Conservation (phyloP, 2,888 invertebrate species). For the Trimorus sp. region DNA sequence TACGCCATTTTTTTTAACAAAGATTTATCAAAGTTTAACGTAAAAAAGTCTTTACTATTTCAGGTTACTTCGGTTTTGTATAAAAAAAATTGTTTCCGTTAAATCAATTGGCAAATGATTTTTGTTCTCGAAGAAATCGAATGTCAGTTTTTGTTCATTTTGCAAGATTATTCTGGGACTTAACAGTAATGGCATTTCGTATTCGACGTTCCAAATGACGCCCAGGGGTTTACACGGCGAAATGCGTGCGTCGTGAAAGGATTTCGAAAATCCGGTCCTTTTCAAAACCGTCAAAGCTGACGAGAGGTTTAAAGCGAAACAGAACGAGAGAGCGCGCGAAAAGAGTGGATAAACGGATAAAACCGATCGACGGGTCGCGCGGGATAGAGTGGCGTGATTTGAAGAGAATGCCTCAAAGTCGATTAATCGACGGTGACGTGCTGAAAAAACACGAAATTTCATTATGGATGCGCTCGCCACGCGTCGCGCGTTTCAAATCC, state of each 20-base stretch:
- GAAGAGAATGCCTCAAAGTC: slow-evolving; percentile 71
- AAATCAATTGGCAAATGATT: slow-evolving; percentile 39
- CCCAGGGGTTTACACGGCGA: slow-evolving; percentile 67
- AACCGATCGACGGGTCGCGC: slow-evolving; percentile 58
- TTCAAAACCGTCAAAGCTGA: slow-evolving; percentile 64
- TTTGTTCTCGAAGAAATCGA: slow-evolving; percentile 43
- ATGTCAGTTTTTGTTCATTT: slow-evolving; percentile 32
- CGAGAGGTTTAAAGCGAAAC: slow-evolving; percentile 64
- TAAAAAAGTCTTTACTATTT: too few relatives aligned
- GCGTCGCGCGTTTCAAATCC: slow-evolving; percentile 27
- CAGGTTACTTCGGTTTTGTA: too few relatives aligned
- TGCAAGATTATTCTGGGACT: slow-evolving; percentile 44
- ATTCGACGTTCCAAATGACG: slow-evolving; percentile 66
- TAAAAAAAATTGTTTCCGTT: not conserved
- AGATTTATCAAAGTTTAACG: too few relatives aligned
- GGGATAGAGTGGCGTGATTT: slow-evolving; percentile 67
- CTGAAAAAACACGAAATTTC: slow-evolving; percentile 57
- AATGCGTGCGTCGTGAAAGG: slow-evolving; percentile 66
- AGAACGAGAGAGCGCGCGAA: slow-evolving; percentile 42
- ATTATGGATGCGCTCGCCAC: slow-evolving; percentile 32
- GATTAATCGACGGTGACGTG: slow-evolving; percentile 70
- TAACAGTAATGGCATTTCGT: slow-evolving; percentile 58
- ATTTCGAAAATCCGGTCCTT: slow-evolving; percentile 65
- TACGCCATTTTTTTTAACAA: too few relatives aligned
- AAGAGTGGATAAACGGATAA: slow-evolving; percentile 64